Percentiles rank a stretch among this genome's conserved stretches.
These are phyloP conservation scores for Labeo rohita DNA, from an alignment of 2,113 vertebrate species.

Conservation along the genomic window DNA sequence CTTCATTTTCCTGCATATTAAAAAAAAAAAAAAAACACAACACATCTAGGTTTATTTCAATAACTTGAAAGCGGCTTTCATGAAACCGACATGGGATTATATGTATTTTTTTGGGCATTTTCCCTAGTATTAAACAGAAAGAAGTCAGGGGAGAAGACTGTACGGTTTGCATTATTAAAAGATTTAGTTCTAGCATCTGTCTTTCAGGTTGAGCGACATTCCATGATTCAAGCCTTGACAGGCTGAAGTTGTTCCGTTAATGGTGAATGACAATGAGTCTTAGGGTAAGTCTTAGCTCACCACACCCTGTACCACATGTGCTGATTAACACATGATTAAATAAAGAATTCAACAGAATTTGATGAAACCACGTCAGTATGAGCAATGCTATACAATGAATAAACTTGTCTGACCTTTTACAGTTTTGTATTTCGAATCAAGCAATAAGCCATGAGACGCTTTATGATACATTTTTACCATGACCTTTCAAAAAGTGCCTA, in stretches of 20 bases:
- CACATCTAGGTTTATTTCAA: background rate
- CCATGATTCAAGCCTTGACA: slow-evolving; percentile 45
- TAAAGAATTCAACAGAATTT: background rate
- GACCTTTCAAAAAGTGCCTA: no score
- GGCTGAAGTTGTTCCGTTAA: slow-evolving; percentile 28
- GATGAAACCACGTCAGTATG: background rate
- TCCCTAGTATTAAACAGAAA: background rate
- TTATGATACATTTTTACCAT: no score
- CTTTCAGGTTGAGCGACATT: slow-evolving; percentile 39
- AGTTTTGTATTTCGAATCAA: background rate
- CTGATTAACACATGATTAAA: background rate
- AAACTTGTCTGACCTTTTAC: background rate
- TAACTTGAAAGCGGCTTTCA: background rate
- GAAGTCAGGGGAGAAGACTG: background rate
- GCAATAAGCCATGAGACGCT: background rate
- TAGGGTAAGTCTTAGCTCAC: background rate
- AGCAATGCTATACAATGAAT: background rate
- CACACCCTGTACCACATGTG: slow-evolving; percentile 31
- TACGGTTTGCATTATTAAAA: background rate
- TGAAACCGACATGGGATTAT: background rate
- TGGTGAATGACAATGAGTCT: background rate
- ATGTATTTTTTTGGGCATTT: background rate
- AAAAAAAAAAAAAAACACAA: background rate
- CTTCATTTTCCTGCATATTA: background rate
- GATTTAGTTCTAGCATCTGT: background rate